Percentiles rank a stretch among this genome's conserved stretches.
Conservation (phyloP, 2,888 invertebrate species). For the Globia sparganii region DNA sequence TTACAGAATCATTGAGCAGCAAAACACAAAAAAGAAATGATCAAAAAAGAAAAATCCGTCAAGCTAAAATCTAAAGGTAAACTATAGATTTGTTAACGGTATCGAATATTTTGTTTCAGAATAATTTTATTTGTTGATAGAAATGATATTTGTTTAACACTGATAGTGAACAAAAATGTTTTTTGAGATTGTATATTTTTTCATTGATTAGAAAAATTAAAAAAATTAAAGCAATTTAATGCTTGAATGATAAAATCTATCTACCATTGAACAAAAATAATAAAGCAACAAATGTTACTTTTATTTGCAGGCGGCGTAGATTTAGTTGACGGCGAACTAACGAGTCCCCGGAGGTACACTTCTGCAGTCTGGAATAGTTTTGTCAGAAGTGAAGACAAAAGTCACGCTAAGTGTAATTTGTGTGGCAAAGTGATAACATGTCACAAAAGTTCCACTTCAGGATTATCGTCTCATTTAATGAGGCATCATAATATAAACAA, state of each 20-base stretch:
- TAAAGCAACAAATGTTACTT: background rate
- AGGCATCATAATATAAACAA: no score
- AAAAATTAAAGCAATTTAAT: background rate
- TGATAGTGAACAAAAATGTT: background rate
- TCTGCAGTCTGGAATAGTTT: constrained; percentile 21
- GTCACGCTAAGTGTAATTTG: constrained; percentile 17
- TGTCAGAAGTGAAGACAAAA: no score
- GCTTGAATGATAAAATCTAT: background rate
- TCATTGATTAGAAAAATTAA: no score
- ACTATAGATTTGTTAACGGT: no score
- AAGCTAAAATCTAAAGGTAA: constrained; percentile 16
- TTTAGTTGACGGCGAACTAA: background rate
- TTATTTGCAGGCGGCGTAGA: background rate
- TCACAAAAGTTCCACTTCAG: background rate
- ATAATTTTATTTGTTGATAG: background rate
- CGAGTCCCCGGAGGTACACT: background rate
- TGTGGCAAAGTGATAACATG: constrained; percentile 16
- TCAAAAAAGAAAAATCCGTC: background rate
- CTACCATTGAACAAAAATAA: no score
- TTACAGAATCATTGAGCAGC: constrained; percentile 15
- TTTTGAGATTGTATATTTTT: no score
- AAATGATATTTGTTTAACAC: background rate
- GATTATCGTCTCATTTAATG: no score
- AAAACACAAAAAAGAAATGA: constrained; percentile 16
- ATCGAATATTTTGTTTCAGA: background rate